A percentile compares a stretch with the other conserved stretches of the same genome.
Evolutionary conservation across 1,140 invertebrate species (phyloP).

Genomic region (Cydia strobilella): DNA sequence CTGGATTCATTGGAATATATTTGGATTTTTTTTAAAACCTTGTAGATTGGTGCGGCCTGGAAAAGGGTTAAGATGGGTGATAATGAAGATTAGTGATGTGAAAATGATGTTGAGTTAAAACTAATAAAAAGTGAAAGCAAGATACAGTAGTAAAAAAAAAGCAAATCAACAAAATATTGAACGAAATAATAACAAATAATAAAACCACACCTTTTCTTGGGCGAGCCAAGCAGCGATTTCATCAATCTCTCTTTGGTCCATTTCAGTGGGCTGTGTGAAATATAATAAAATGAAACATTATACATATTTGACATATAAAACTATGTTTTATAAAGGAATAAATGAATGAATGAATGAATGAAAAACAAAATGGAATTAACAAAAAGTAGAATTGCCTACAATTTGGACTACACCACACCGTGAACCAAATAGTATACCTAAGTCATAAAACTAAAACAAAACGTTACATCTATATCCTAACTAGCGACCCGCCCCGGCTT

Average conservation of each 20-base stretch:
- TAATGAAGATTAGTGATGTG: constrained; percentile 8
- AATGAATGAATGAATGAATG: too few relatives aligned
- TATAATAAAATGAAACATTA: constrained; percentile 45
- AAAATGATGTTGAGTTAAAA: neutral
- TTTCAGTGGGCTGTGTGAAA: constrained; percentile 79
- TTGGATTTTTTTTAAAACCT: too few relatives aligned
- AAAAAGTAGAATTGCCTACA: constrained; percentile 31
- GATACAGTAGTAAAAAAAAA: constrained; percentile 29
- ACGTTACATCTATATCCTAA: too few relatives aligned
- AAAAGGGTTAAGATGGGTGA: too few relatives aligned
- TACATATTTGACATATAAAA: too few relatives aligned
- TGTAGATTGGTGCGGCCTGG: too few relatives aligned
- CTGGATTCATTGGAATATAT: too few relatives aligned
- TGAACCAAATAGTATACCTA: too few relatives aligned
- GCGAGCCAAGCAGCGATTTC: constrained; percentile 96
- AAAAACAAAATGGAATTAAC: constrained; percentile 45
- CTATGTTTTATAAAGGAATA: too few relatives aligned
- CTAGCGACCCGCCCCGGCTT: too few relatives aligned
- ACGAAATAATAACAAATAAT: constrained; percentile 44
- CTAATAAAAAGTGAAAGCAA: neutral
- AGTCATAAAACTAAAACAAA: too few relatives aligned
- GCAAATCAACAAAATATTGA: constrained; percentile 38
- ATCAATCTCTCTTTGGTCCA: constrained; percentile 94
- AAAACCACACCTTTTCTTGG: constrained; percentile 75
- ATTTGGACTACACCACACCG: too few relatives aligned